Conservation (phyloP, 2,113 vertebrate genomes). For the Myiagra hebetior region DNA sequence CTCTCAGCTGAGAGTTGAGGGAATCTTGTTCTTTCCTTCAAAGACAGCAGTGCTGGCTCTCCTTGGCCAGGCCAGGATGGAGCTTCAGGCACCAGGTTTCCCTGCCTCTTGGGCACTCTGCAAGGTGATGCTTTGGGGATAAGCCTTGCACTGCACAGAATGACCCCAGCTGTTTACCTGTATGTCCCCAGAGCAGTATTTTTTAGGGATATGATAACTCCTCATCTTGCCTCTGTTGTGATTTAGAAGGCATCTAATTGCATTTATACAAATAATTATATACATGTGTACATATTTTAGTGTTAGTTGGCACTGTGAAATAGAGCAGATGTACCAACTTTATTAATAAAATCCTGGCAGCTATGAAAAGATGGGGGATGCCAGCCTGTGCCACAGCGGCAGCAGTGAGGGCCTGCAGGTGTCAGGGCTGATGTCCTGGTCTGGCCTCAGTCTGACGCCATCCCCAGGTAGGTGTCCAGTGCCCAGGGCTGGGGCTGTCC, state of each 20-base stretch:
- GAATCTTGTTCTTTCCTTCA: neutral
- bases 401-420: neutral
- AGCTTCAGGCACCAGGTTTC: neutral
- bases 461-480: neutral
- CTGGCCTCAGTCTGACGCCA: neutral
- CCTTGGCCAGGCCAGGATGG: neutral
- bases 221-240: neutral
- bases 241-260: neutral
- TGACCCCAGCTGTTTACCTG: neutral
- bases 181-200: neutral
- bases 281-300: too few relatives aligned
- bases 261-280: neutral
- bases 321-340: neutral
- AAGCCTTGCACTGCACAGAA: neutral
- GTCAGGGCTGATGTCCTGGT: neutral
- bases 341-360: neutral
- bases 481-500: neutral
- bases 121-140: neutral
- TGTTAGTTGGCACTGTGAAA: neutral
- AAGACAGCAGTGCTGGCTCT: neutral
- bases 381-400: neutral
- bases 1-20: neutral
- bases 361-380: neutral
- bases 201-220: neutral
- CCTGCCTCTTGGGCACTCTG: neutral